These are phyloP conservation scores for Pseudopleuronectes americanus DNA, from an alignment of 2,797 vertebrate genomes.

Conservation along the genomic window DNA sequence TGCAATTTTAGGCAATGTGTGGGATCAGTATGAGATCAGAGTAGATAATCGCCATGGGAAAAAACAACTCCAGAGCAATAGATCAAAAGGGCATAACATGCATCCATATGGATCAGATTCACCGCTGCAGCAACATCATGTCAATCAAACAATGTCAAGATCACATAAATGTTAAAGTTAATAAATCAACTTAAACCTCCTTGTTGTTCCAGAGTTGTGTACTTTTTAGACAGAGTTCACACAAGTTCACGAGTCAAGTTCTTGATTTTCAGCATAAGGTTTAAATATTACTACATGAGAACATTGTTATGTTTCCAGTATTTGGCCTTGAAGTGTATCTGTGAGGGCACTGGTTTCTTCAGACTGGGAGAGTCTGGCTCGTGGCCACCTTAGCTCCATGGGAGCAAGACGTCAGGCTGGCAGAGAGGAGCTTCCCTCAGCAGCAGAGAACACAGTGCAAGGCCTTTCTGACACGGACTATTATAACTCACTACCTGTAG, in stretches of 20 bases:
- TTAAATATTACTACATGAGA: too few species aligned
- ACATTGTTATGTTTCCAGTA: neutral
- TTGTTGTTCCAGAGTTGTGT: neutral
- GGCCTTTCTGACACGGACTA: too few species aligned
- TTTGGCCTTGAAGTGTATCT: neutral
- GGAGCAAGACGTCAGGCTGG: too few species aligned
- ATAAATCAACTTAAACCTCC: neutral
- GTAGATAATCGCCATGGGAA: neutral
- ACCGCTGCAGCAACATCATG: neutral
- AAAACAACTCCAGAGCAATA: neutral
- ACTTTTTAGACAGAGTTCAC: neutral
- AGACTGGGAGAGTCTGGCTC: neutral
- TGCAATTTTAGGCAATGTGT: neutral
- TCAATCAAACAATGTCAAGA: neutral
- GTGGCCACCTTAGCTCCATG: too few species aligned
- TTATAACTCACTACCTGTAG: neutral
- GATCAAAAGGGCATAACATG: neutral
- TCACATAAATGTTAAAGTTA: neutral
- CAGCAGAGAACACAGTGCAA: too few species aligned
- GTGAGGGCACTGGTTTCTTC: neutral
- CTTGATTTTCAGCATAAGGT: neutral
- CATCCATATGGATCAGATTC: neutral
- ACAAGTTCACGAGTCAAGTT: neutral
- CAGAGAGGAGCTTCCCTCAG: too few species aligned
- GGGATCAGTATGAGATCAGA: slow-evolving; percentile 1